Evolutionary conservation across 2,113 vertebrate species (phyloP).

Genomic region (human (Homo sapiens)): DNA sequence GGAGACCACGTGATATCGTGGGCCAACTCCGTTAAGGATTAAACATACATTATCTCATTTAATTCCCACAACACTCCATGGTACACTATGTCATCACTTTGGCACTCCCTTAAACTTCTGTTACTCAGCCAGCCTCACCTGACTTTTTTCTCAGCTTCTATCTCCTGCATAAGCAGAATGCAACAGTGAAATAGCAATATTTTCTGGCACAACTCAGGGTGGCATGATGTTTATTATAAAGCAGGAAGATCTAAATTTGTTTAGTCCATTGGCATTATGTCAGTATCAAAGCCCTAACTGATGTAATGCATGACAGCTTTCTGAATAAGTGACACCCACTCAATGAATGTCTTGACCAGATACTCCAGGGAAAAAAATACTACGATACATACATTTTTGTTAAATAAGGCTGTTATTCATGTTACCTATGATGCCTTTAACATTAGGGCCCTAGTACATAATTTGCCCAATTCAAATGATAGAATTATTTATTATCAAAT

Average conservation of each 20-base stretch:
- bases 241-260: background rate
- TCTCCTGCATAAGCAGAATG: background rate
- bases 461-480: background rate
- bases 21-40: background rate
- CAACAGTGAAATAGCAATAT: background rate
- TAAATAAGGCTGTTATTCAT: background rate
- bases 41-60: background rate
- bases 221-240: background rate
- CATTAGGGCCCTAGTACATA: background rate
- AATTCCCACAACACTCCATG: background rate
- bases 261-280: background rate
- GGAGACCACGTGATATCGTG: background rate
- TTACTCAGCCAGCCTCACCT: background rate
- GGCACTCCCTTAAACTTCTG: background rate
- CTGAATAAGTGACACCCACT: background rate
- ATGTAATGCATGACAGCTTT: background rate
- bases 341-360: background rate
- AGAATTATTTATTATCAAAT: slow-evolving; percentile 40
- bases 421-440: background rate
- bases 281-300: background rate
- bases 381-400: background rate
- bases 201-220: background rate
- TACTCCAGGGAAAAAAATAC: background rate
- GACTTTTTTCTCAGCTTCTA: background rate
- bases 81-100: background rate